These are phyloP conservation scores for Coleophora flavipennella DNA, from an alignment of 2,888 invertebrate genomes.

Conservation along the genomic window DNA sequence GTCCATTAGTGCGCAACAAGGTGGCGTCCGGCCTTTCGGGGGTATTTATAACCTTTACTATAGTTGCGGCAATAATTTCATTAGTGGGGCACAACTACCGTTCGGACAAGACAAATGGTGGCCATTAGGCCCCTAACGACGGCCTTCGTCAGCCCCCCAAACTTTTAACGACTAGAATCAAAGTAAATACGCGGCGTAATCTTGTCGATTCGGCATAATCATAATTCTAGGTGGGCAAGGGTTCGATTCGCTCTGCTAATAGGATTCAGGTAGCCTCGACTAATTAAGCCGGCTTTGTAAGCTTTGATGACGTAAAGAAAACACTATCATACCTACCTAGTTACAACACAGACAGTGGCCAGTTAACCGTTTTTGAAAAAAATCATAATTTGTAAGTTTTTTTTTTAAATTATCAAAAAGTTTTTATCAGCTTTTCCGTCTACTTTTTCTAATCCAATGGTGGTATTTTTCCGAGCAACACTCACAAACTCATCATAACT, in stretches of 20 bases:
- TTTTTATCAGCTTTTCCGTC: too few relatives aligned
- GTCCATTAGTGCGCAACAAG: constrained; percentile 70
- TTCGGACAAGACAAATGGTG: constrained; percentile 73
- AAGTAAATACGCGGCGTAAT: constrained; percentile 70
- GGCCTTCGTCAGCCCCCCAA: constrained; percentile 64
- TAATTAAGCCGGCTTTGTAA: too few relatives aligned
- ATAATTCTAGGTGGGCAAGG: constrained; percentile 57
- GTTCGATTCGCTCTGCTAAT: constrained; percentile 36
- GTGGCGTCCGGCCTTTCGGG: constrained; percentile 64
- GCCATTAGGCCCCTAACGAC: constrained; percentile 72
- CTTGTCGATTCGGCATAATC: constrained; percentile 68
- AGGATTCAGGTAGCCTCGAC: constrained; percentile 23
- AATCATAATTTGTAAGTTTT: too few relatives aligned
- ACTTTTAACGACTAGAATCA: constrained; percentile 73
- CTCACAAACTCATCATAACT: constrained; percentile 30
- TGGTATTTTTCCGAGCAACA: too few relatives aligned
- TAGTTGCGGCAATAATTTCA: constrained; percentile 74
- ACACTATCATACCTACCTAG: too few relatives aligned
- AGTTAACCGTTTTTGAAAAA: too few relatives aligned
- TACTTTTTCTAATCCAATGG: too few relatives aligned
- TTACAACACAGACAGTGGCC: too few relatives aligned
- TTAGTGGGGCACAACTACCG: constrained; percentile 69
- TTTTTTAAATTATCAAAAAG: too few relatives aligned
- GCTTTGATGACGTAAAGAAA: too few relatives aligned
- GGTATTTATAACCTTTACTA: constrained; percentile 71